These are phyloP conservation scores for Spinus pinus DNA, from an alignment of 2,797 vertebrate species.

Conservation along the genomic window DNA sequence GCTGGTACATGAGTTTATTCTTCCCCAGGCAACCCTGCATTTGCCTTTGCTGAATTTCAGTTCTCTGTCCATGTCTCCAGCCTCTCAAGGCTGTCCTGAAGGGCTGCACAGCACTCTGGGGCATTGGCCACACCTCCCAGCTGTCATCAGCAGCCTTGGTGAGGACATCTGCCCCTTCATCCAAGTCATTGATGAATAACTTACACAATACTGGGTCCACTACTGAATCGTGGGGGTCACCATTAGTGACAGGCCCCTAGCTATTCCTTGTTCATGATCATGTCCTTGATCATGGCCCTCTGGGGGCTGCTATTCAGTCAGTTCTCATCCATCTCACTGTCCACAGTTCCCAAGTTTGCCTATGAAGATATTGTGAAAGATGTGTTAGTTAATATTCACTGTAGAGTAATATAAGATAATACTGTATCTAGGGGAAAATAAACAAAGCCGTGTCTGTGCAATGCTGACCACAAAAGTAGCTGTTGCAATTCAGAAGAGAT, in stretches of 20 bases:
- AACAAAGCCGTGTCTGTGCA: fast-evolving
- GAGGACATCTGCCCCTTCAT: background rate
- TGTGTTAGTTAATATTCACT: background rate
- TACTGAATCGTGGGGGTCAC: background rate
- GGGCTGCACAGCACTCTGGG: background rate
- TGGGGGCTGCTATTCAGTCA: background rate
- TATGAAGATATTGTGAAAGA: background rate
- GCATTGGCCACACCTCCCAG: fast-evolving
- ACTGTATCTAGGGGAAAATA: background rate
- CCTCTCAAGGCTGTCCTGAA: background rate
- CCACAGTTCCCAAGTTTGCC: background rate
- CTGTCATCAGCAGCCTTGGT: background rate
- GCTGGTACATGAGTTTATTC: background rate
- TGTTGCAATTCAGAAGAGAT: background rate
- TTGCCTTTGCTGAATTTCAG: background rate
- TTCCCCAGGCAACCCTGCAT: background rate
- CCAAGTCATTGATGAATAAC: background rate
- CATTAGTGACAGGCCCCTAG: background rate
- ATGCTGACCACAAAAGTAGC: background rate
- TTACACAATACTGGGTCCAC: background rate
- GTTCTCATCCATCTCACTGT: background rate
- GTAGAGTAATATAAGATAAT: background rate
- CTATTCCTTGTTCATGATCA: background rate
- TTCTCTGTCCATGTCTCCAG: background rate
- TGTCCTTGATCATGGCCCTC: background rate